These are phyloP conservation scores for Rotaria socialis DNA, from an alignment of 2,888 invertebrate genomes.

Conservation along the genomic window DNA sequence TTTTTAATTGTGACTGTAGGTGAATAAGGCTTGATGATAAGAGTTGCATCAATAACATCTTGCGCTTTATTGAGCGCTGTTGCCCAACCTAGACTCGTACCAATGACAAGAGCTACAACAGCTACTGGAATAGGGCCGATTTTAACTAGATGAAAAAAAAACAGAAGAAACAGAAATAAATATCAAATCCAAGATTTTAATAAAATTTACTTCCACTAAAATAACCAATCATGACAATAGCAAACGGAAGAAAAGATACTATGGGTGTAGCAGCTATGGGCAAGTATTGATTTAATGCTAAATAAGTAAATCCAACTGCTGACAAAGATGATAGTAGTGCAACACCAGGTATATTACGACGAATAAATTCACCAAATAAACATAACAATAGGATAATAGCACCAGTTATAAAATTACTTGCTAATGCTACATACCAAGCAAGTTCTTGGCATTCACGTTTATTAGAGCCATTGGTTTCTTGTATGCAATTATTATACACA, in stretches of 20 bases:
- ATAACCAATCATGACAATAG: constrained; percentile 16
- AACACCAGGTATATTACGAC: neutral
- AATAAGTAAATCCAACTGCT: constrained; percentile 18
- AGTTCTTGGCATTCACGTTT: neutral
- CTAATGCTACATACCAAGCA: constrained; percentile 20
- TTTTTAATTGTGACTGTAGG: neutral
- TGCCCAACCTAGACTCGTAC: neutral
- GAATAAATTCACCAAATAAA: neutral
- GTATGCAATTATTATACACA: neutral
- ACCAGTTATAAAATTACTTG: constrained; percentile 21
- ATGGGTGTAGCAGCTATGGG: neutral
- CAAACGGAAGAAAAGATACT: constrained; percentile 20
- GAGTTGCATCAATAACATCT: neutral
- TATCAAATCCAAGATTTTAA: neutral
- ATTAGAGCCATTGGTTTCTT: neutral
- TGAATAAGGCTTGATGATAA: neutral
- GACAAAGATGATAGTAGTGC: constrained; percentile 9
- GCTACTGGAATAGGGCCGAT: neutral
- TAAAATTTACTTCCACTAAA: neutral
- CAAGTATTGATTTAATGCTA: neutral
- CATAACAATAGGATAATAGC: neutral
- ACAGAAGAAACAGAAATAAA: neutral
- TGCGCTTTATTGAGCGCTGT: neutral
- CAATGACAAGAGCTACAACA: neutral
- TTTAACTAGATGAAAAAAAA: neutral